Evolutionary conservation across 1,140 invertebrate genomes (phyloP), one percentile per base, ranked within the genome.

Genomic region (Drosophila chauvacae): DNA sequence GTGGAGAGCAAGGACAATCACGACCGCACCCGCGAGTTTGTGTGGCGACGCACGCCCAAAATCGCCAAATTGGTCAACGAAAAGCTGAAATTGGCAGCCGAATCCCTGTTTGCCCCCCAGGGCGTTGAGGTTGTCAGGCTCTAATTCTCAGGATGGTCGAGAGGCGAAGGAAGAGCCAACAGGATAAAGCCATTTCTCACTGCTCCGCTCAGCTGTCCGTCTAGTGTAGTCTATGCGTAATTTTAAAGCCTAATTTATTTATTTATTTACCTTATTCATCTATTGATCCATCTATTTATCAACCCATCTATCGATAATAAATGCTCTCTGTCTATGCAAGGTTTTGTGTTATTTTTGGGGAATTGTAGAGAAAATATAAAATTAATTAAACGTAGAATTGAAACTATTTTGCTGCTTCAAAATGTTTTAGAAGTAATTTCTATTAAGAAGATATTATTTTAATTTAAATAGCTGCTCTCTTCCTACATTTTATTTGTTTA

Each of bases 21-120:
- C 77, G 96, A 97, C 91, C 95, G 96, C 82, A 97, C 96, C 6
- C 94, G 96, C 53, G 96, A 97, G 92, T 95, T 96, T 71, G 95
- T 97, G 13, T 97, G 96, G 96, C 95, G 95, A 77, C 94, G 95
- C 76, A 97, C 96, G 57, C 95, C 96, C 1, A 95, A 96, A 83
- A 97, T 97, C 61, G 96, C 96, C 16, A 95, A 96, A 76, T 94
- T 97, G 13, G 96, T 97, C 7, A 96, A 96, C 4, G 95, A 96
- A 87, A 97, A 97, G 93, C 92, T 97, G 14, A 95, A 95, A 59
- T 93, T 95, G 13, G 96, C 96, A 2, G 96, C 96, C 2, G 96
- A 95, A 82, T 96, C 96, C 3, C 95, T 97, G 94, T 94, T 97
- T 23, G 93, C 94, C 79, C 92, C 90, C 33, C 88, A 91, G 70